Evolutionary conservation across 2,113 vertebrate genomes (phyloP).

Genomic region (Thinocorus orbignyianus): DNA sequence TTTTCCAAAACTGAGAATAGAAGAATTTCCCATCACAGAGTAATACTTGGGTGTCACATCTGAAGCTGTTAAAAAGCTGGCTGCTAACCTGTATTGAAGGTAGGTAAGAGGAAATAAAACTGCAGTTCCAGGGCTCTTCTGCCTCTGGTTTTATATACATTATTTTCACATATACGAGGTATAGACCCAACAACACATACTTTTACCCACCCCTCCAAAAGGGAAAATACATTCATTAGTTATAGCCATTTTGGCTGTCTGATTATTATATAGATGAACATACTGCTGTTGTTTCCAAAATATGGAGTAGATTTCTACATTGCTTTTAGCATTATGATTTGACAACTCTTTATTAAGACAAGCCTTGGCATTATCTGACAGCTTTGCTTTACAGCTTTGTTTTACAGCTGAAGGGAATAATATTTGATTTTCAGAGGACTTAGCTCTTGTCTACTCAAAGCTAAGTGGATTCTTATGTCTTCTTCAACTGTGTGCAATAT

Average conservation of each 20-base stretch:
- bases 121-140: neutral
- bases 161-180: accelerated
- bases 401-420: neutral
- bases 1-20: neutral
- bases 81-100: neutral
- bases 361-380: neutral
- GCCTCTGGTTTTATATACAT: neutral
- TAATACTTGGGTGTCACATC: neutral
- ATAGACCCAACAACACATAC: neutral
- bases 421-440: neutral
- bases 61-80: neutral
- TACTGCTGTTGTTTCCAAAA: neutral
- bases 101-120: neutral
- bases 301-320: neutral
- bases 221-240: neutral
- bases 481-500: neutral
- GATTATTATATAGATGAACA: neutral
- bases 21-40: neutral
- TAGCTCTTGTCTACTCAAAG: neutral
- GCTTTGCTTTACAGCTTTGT: neutral
- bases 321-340: neutral
- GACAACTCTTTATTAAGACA: neutral
- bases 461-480: neutral
- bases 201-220: accelerated
- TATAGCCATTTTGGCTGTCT: neutral